Conservation (phyloP, 2,797 vertebrate species). For the Spatula clypeata region DNA sequence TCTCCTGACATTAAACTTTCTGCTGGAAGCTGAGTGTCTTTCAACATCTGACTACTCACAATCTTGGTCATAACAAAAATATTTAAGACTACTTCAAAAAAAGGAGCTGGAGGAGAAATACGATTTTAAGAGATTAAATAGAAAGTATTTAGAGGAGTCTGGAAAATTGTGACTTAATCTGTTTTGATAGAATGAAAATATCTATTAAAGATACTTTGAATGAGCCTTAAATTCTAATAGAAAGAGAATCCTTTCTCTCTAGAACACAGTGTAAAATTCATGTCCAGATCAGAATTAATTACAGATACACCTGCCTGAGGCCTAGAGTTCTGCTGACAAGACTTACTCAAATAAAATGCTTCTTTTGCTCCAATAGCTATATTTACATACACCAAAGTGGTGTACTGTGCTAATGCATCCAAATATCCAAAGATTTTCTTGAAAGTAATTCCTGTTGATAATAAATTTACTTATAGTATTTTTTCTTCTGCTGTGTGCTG, state of each 20-base stretch:
- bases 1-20: background rate
- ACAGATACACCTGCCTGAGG: background rate
- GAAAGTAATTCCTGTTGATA: background rate
- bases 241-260: background rate
- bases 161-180: background rate
- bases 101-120: background rate
- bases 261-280: background rate
- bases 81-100: background rate
- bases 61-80: background rate
- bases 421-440: background rate
- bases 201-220: background rate
- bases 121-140: background rate
- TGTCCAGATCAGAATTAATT: background rate
- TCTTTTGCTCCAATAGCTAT: background rate
- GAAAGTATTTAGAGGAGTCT: background rate
- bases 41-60: background rate
- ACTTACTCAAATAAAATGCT: background rate
- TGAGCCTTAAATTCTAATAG: background rate
- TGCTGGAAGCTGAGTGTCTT: background rate
- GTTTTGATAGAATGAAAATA: background rate
- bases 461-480: background rate
- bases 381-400: background rate
- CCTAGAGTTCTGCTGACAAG: background rate
- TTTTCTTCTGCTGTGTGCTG: background rate
- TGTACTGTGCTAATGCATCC: background rate